These are phyloP conservation scores for Acropora tenuis DNA, from an alignment of 64 coral and sea anemone species.

Conservation along the genomic window DNA sequence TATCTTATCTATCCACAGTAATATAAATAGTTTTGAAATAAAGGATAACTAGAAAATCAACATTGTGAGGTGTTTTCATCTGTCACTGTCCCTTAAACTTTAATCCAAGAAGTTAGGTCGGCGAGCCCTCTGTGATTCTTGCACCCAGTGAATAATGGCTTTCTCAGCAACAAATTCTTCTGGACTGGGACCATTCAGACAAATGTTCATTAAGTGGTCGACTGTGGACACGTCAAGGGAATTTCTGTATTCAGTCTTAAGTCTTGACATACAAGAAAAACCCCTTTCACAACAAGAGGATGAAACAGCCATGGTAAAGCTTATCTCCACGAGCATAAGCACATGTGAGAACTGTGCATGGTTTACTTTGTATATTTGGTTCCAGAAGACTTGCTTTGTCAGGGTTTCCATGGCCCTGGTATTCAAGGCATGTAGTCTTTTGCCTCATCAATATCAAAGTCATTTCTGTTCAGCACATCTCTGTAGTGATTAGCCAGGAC, in stretches of 20 bases:
- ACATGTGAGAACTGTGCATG: slow-evolving; percentile 16
- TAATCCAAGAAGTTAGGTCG: slow-evolving; percentile 8
- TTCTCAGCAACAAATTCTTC: slow-evolving; percentile 63
- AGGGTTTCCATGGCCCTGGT: slow-evolving; percentile 45
- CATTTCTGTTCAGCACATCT: slow-evolving; percentile 16
- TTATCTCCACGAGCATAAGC: slow-evolving; percentile 35
- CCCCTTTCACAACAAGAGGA: slow-evolving; percentile 28
- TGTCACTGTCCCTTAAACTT: not conserved
- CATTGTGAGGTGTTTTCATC: not conserved
- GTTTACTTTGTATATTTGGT: slow-evolving; percentile 17
- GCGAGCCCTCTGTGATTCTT: slow-evolving; percentile 29
- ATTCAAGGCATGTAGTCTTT: slow-evolving; percentile 29
- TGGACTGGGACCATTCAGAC: slow-evolving; percentile 60
- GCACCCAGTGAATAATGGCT: slow-evolving; percentile 53
- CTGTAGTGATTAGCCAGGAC: slow-evolving; percentile 31
- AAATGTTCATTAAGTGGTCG: slow-evolving; percentile 57
- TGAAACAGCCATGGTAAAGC: slow-evolving; percentile 32
- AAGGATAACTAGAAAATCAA: slow-evolving; percentile 17
- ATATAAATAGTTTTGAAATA: slow-evolving; percentile 16
- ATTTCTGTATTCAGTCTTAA: slow-evolving; percentile 49
- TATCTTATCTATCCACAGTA: slow-evolving; percentile 6
- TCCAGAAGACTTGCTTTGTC: slow-evolving; percentile 31
- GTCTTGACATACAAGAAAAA: slow-evolving; percentile 40
- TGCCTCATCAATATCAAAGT: slow-evolving; percentile 30
- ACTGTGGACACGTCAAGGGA: slow-evolving; percentile 66